These are phyloP conservation scores for Hartigia nigra DNA, from an alignment of 2,888 invertebrate genomes.

Conservation along the genomic window DNA sequence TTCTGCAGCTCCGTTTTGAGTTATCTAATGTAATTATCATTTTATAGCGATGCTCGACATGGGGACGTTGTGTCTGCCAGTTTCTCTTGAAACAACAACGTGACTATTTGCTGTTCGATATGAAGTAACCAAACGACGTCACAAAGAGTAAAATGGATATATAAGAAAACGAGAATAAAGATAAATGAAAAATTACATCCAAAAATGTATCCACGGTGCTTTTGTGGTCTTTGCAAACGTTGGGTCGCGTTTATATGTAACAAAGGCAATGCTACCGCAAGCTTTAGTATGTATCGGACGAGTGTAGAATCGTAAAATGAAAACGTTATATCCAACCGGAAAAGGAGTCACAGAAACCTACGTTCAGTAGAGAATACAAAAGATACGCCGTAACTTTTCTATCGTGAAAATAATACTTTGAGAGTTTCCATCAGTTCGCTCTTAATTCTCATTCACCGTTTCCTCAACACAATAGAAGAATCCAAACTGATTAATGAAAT, in stretches of 20 bases:
- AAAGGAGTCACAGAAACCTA: neutral
- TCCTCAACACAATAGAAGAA: constrained; percentile 6
- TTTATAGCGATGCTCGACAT: neutral
- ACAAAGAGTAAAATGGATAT: neutral
- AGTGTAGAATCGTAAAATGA: neutral
- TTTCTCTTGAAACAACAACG: neutral
- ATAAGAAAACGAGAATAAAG: too few relatives aligned
- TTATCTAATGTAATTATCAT: neutral
- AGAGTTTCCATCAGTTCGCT: constrained; percentile 41
- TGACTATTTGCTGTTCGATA: neutral
- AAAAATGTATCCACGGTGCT: neutral
- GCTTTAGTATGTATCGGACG: neutral
- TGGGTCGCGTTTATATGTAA: neutral
- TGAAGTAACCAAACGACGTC: neutral
- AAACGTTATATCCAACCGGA: too few relatives aligned
- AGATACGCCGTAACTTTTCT: neutral
- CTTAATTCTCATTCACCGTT: constrained; percentile 4
- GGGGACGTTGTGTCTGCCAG: neutral
- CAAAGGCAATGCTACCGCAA: neutral
- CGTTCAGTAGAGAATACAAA: neutral
- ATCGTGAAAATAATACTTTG: constrained; percentile 40
- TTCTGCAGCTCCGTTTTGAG: neutral
- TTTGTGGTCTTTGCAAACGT: neutral
- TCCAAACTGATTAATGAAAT: neutral
- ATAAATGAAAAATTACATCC: neutral